A percentile compares a stretch with the other conserved stretches of the same genome.
Conservation (phyloP, 2,797 vertebrate genomes). For the Phrynocephalus guinanensis region DNA sequence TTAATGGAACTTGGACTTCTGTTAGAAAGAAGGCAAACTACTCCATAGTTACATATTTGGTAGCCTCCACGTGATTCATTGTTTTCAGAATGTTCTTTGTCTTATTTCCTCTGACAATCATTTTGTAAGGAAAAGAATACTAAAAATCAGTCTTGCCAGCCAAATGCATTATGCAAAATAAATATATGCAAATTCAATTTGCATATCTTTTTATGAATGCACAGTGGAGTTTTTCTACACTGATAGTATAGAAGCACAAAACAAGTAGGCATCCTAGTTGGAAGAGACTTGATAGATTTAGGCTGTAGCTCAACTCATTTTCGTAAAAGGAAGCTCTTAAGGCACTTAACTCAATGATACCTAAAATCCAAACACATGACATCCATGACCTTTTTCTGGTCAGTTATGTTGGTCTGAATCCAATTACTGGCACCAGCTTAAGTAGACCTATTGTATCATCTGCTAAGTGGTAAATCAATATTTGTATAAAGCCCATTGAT, state of each 20-base stretch:
- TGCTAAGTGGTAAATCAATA: too few species aligned
- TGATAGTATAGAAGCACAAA: neutral
- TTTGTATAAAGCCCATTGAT: too few species aligned
- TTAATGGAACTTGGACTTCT: neutral
- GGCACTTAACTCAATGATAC: neutral
- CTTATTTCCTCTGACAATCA: too few species aligned
- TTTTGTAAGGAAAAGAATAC: neutral
- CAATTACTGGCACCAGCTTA: too few species aligned
- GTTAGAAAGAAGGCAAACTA: too few species aligned
- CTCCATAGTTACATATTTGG: neutral
- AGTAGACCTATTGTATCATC: too few species aligned
- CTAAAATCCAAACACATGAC: neutral
- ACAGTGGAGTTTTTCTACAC: neutral
- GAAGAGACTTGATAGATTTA: neutral
- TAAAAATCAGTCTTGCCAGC: conserved; percentile 3
- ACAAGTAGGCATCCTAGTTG: neutral
- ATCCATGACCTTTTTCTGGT: neutral
- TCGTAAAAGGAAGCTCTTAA: neutral
- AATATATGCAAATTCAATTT: conserved; percentile 33
- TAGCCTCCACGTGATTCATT: neutral
- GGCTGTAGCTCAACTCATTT: neutral
- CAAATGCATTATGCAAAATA: conserved; percentile 11
- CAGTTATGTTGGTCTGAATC: neutral
- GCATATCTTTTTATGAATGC: conserved; percentile 8
- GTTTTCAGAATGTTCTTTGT: neutral